Percentiles rank a stretch among this genome's conserved stretches.
Evolutionary conservation across 2,113 vertebrate species (phyloP).

Genomic region (Labeo catla): DNA sequence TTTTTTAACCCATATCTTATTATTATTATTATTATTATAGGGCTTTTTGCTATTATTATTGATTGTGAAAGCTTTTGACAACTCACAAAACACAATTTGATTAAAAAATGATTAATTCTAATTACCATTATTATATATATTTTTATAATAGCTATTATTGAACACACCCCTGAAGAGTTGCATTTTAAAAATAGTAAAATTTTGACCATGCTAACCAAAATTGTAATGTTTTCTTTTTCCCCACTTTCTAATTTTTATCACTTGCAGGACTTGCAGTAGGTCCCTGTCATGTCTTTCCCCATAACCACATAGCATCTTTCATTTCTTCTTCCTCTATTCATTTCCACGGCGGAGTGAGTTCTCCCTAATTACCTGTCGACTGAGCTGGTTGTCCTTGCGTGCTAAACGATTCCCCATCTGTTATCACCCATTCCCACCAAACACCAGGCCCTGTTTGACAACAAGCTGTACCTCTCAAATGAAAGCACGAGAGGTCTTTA

Average conservation of each 20-base stretch:
- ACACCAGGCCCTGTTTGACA: neutral
- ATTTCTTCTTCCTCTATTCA: neutral
- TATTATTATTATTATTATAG: neutral
- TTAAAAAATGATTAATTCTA: neutral
- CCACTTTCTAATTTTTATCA: neutral
- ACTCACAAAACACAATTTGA: neutral
- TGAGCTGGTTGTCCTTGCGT: slow-evolving; percentile 19
- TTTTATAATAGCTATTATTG: neutral
- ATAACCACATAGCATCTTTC: slow-evolving; percentile 15
- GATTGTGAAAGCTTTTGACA: neutral
- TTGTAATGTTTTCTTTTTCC: neutral
- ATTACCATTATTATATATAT: too few relatives aligned
- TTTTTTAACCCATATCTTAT: neutral
- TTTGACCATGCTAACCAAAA: neutral
- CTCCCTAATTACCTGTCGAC: slow-evolving; percentile 28
- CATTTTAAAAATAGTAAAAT: neutral
- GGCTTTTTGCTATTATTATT: neutral
- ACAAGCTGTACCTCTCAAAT: slow-evolving; percentile 7
- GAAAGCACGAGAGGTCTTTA: slow-evolving; percentile 1
- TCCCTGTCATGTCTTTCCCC: neutral
- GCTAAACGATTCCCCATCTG: slow-evolving; percentile 6
- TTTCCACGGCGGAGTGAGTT: neutral
- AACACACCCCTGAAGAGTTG: neutral
- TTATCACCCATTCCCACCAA: slow-evolving; percentile 27
- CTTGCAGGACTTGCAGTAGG: slow-evolving; percentile 25